These are phyloP conservation scores for Asarcornis scutulata DNA, from an alignment of 2,113 vertebrate genomes.

Conservation along the genomic window DNA sequence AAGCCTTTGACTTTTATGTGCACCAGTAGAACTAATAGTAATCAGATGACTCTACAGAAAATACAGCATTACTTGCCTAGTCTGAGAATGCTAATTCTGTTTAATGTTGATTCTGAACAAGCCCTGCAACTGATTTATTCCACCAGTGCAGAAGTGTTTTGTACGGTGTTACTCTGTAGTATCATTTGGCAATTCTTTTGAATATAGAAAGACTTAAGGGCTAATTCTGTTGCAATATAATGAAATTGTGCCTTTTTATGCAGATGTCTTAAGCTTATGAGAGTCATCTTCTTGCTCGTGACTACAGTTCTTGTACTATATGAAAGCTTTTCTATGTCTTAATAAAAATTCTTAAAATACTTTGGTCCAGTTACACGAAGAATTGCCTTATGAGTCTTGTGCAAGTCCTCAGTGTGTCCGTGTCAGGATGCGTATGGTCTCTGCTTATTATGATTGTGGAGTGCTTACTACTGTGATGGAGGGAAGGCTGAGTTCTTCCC, in stretches of 20 bases:
- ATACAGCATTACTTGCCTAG: background rate
- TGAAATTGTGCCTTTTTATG: background rate
- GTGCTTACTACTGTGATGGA: background rate
- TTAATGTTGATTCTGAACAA: background rate
- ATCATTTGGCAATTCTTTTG: background rate
- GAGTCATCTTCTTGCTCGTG: background rate
- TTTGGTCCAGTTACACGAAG: background rate
- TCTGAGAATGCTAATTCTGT: background rate
- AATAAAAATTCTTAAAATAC: background rate
- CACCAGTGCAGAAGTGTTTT: background rate
- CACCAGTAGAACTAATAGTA: background rate
- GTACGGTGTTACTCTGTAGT: background rate
- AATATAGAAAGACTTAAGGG: background rate
- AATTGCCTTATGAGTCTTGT: background rate
- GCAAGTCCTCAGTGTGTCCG: background rate
- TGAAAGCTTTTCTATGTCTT: background rate
- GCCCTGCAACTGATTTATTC: background rate
- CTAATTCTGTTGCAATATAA: background rate
- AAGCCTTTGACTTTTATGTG: background rate
- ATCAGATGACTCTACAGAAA: background rate
- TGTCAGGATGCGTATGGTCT: background rate
- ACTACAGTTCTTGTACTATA: background rate
- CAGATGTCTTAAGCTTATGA: background rate
- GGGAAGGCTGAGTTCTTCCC: background rate
- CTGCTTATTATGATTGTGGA: background rate